Evolutionary conservation across 2,113 vertebrate species (phyloP).

Genomic region (Ictidomys tridecemlineatus): DNA sequence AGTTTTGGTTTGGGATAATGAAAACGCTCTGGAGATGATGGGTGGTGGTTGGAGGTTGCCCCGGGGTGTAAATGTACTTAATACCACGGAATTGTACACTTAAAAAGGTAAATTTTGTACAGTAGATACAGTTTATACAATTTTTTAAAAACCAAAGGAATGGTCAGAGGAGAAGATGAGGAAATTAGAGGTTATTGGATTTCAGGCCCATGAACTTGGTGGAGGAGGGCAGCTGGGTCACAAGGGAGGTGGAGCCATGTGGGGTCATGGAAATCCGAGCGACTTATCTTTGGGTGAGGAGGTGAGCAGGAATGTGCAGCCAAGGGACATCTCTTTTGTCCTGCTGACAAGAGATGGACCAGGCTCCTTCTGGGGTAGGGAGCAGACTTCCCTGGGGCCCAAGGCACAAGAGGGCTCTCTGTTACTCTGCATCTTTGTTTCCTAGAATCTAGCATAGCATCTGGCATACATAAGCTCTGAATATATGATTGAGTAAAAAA

Average conservation of each 20-base stretch:
- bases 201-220: background rate
- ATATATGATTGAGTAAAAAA: background rate
- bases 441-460: background rate
- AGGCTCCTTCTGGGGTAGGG: background rate
- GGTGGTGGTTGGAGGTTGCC: no score
- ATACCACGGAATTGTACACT: background rate
- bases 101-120: background rate
- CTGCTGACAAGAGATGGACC: accelerated
- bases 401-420: background rate
- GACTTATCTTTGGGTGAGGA: background rate
- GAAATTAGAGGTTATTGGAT: background rate
- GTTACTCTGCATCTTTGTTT: background rate
- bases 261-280: background rate
- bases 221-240: background rate
- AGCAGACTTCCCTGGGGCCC: background rate
- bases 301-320: background rate
- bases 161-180: background rate
- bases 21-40: background rate
- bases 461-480: background rate
- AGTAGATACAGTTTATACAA: background rate
- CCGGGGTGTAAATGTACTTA: background rate
- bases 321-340: background rate
- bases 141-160: background rate
- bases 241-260: background rate
- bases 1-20: background rate